Base-by-base conservation (phyloP, 2,888 invertebrate species). In the Zelleria hepariella region DNA sequence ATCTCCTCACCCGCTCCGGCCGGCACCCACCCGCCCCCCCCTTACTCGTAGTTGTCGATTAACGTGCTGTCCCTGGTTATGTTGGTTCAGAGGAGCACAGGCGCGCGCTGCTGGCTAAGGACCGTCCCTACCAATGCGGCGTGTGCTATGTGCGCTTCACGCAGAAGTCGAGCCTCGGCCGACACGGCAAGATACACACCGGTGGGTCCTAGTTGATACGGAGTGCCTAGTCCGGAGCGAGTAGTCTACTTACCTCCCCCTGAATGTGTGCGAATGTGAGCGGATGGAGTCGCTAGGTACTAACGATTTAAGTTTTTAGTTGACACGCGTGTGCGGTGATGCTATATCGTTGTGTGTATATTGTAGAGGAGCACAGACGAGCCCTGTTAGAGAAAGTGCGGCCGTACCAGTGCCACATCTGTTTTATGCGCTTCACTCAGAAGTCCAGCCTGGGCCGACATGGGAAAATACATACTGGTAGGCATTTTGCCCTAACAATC, bases 381-480 rank as follows among this genome's bases (percentile, higher is more conserved):
- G 89, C 89, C 88, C 88, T 89, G 87, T 89, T 89, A 89, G 89
- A 88, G 82, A 89, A 89, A 89, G 89, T 88, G 88, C 89, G 89
- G 82, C 92, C 92, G 71, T 93, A 92, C 88, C 92, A 93, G 86
- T 93, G 93, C 87, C 91, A 92, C 86, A 86, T 92, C 80, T 93
- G 93, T 84, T 90, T 91, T 82, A 93, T 93, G 86, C 90, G 92
- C 85, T 93, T 93, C 85, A 93, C 93, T 77, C 93, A 93, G 86
- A 93, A 93, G 87, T 92, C 92, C 86, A 93, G 93, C 81, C 89
- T 93, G 74, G 93, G 93, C 84, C 93, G 93, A 75, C 93, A 93
- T 83, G 93, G 92, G 81, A 91, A 92, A 75, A 92, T 93, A 71
- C 93, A 93, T 77, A 93, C 93, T 77, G 91, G 91, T 91, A 89